Conservation (phyloP, 2,797 vertebrate species). For the Kryptopterus vitreolus region DNA sequence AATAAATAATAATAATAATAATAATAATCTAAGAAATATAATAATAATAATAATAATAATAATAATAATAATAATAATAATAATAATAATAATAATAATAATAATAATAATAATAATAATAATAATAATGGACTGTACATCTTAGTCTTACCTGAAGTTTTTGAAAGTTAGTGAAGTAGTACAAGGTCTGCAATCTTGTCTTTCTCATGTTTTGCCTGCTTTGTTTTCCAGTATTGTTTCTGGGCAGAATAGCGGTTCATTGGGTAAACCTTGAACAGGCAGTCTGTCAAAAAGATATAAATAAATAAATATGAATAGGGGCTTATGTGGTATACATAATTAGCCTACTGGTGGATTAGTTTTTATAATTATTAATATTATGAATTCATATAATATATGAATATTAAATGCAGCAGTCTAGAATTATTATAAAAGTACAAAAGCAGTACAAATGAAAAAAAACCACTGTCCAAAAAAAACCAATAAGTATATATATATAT, state of each 20-base stretch:
- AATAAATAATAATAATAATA: too few species aligned
- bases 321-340: too few species aligned
- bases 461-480: background rate
- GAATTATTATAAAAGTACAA: background rate
- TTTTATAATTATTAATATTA: background rate
- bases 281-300: slow-evolving; percentile 75
- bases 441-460: background rate
- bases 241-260: slow-evolving; percentile 98
- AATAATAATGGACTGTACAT: background rate
- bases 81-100: too few species aligned
- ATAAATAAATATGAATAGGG: background rate
- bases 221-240: slow-evolving; percentile 99
- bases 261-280: slow-evolving; percentile 95
- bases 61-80: too few species aligned
- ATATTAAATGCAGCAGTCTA: background rate
- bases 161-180: slow-evolving; percentile 91
- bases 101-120: background rate
- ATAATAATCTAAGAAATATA: too few species aligned
- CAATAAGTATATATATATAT: too few species aligned
- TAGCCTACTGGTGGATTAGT: background rate
- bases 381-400: too few species aligned
- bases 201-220: slow-evolving; percentile 96
- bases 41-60: background rate
- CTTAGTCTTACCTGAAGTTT: slow-evolving; percentile 87
- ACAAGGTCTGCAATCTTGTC: slow-evolving; percentile 93